phyloP scores from a whole-genome alignment of 2,113 vertebrate genomes.

The Mugil cephalus region DNA sequence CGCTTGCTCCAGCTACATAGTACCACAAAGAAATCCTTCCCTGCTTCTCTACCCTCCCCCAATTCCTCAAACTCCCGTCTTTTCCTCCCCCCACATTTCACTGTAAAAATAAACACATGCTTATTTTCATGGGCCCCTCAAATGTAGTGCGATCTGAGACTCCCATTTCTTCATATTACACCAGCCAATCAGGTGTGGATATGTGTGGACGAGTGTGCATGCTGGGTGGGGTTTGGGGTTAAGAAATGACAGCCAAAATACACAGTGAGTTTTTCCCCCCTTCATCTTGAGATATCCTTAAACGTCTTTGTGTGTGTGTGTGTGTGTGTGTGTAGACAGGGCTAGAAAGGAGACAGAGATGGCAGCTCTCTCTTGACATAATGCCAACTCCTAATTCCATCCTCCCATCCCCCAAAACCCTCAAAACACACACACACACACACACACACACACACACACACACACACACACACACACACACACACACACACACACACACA shows the following conservation, averaged over 20 bases:
- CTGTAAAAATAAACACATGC: conserved; percentile 86
- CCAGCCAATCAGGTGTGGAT: conserved; percentile 53
- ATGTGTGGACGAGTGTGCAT: conserved; percentile 23
- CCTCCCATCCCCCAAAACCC: conserved; percentile 72
- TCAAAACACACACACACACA: conserved; percentile 60
- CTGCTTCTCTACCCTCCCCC: conserved; percentile 73
- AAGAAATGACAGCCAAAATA: conserved; percentile 50
- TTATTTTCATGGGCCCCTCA: conserved; percentile 82
- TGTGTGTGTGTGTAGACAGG: conserved; percentile 19
- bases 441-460: conserved; percentile 56
- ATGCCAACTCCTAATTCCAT: conserved; percentile 83
- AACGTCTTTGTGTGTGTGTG: conserved; percentile 53
- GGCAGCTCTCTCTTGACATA: conserved; percentile 79
- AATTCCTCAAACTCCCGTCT: conserved; percentile 64
- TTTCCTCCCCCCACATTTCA: conserved; percentile 54
- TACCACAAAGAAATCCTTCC: conserved; percentile 80
- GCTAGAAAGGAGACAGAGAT: conserved; percentile 58
- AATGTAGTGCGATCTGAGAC: conserved; percentile 70
- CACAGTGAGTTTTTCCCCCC: conserved; percentile 39
- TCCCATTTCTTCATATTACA: conserved; percentile 67
- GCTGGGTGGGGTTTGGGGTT: background rate
- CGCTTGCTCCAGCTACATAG: conserved; percentile 71
- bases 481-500: conserved; percentile 57
- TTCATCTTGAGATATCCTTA: conserved; percentile 41
- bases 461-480: conserved; percentile 57